Base-by-base conservation (phyloP, 2,113 vertebrate species). In the Strix aluco region DNA sequence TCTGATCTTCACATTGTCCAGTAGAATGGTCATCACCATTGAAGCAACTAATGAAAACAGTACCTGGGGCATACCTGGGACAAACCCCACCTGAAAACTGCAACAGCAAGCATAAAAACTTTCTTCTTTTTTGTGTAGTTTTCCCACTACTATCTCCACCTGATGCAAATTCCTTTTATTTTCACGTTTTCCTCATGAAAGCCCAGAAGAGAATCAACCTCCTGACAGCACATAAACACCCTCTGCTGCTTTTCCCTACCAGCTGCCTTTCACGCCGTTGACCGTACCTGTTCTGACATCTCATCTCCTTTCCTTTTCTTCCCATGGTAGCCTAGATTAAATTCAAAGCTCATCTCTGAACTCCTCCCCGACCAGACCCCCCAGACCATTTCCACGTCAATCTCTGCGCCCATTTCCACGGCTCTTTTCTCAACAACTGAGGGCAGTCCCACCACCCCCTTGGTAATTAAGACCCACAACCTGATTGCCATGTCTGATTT, bases 401-500 rank as follows among this genome's bases (percentile, higher is more conserved):
- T 7, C 27, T 61, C 52, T 34, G 6, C 36, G 1, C 36, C 20
- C 47, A 13, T 10, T 66, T 27, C n/a, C 6, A 4, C 3, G 20
- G 5, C 36, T 15, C 26, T 52, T 47, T 46, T 4, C 55, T 18
- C 44, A 11, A 3, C 0, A 4, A 4, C 78, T 6, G 8, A 52
- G 47, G 18, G 15, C 52, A 38, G 6, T n/a, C 8, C 27, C 18
- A 14, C 29, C 40, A 13, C 15, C 49, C 70, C 0, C 2, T 0
- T 5, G 46, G 74, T 46, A 49, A 46, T 2, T 13, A 20, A 42
- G 22, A 6, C 13, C 49, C 42, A 8, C 9, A 7, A 9, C 23
- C 34, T 2, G 6, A 11, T 11, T 22, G 49, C 2, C 11, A 0
- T 0, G 16, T 2, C 3, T 34, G 38, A 1, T 57, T 16, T 13